Evolutionary conservation across 37 sponge, comb jelly and placozoan species (phyloP).

Genomic region (Haliclona indistincta): DNA sequence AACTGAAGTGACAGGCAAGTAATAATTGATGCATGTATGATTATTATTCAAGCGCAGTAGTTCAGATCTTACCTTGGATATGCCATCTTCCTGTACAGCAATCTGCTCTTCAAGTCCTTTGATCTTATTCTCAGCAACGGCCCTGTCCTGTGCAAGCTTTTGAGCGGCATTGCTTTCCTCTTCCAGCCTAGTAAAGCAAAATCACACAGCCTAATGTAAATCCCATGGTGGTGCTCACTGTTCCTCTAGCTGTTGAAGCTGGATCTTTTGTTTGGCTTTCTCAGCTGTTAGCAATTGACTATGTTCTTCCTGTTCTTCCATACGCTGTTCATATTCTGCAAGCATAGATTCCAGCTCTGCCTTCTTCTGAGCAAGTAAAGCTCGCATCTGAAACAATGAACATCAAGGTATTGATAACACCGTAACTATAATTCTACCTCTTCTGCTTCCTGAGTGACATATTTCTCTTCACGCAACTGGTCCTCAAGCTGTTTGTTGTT

Average conservation of each 20-base stretch:
- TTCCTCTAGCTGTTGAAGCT: constrained; percentile 76
- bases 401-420: background rate
- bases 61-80: constrained; percentile 74
- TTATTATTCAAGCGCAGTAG: too few species aligned
- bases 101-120: constrained; percentile 80
- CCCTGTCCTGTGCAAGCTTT: constrained; percentile 70
- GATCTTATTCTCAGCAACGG: constrained; percentile 67
- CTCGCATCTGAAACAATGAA: constrained; percentile 71
- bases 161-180: constrained; percentile 79
- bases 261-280: constrained; percentile 66
- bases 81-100: constrained; percentile 69
- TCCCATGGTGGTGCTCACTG: constrained; percentile 56
- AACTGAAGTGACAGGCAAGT: too few species aligned
- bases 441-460: constrained; percentile 84
- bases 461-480: constrained; percentile 90
- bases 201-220: background rate
- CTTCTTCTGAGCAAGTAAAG: constrained; percentile 82
- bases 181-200: constrained; percentile 50
- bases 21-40: too few species aligned
- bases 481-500: constrained; percentile 80
- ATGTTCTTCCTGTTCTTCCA: constrained; percentile 90
- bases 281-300: constrained; percentile 66
- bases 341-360: constrained; percentile 86
- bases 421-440: constrained; percentile 51
- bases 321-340: constrained; percentile 68